phyloP scores from a whole-genome alignment of 2,888 invertebrate genomes.

The Sinodicranocentrus sp. region DNA sequence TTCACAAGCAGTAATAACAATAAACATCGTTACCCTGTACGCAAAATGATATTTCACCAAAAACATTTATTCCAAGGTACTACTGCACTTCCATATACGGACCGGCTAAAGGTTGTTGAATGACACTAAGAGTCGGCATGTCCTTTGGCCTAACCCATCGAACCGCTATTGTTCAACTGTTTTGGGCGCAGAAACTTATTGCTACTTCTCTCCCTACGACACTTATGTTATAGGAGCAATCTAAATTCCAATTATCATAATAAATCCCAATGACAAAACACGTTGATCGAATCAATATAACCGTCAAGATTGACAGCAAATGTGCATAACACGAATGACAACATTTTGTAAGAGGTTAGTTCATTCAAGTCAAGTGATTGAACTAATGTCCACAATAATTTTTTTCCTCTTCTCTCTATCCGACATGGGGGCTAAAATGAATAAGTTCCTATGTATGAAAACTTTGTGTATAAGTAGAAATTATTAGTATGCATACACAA shows the following conservation, averaged over 20 bases:
- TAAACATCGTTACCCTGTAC: constrained; percentile 28
- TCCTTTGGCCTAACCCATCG: constrained; percentile 22
- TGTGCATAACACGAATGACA: background rate
- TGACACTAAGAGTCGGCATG: constrained; percentile 34
- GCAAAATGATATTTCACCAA: constrained; percentile 34
- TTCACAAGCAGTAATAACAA: constrained; percentile 30
- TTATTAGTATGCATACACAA: no score
- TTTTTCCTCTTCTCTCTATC: constrained; percentile 2
- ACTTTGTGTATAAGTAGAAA: no score
- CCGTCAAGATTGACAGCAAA: constrained; percentile 47
- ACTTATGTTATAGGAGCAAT: constrained; percentile 38
- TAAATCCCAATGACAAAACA: constrained; percentile 54
- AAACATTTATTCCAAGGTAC: constrained; percentile 37
- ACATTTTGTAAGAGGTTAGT: background rate
- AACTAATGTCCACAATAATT: no score
- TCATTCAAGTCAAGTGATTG: background rate
- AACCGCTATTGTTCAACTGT: constrained; percentile 8
- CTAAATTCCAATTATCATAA: constrained; percentile 55
- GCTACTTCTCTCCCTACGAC: constrained; percentile 12
- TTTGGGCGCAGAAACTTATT: constrained; percentile 29
- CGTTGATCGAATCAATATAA: constrained; percentile 42
- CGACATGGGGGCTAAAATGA: no score
- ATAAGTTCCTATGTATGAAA: no score
- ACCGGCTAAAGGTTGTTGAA: constrained; percentile 12
- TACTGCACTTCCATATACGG: constrained; percentile 42